A percentile compares a stretch with the other conserved stretches of the same genome.
These are phyloP conservation scores for Pluvianellus socialis DNA, from an alignment of 2,113 vertebrate genomes.

Conservation along the genomic window DNA sequence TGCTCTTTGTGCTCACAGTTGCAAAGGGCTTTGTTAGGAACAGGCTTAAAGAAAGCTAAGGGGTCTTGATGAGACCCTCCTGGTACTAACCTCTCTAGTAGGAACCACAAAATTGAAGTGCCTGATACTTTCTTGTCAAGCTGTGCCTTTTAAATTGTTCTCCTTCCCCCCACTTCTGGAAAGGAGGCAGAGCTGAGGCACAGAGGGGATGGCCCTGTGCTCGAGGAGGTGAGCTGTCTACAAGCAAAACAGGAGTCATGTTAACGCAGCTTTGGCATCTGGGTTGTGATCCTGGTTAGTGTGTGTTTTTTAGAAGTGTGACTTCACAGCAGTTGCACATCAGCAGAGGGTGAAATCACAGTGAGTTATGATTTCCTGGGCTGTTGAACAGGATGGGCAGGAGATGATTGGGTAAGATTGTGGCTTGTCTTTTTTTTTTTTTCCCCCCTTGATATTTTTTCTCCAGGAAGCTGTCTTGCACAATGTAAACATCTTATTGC, in stretches of 20 bases:
- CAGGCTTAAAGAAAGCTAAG: background rate
- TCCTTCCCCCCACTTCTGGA: background rate
- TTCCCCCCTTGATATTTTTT: slow-evolving; percentile 31
- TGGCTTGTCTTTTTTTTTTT: slow-evolving; percentile 15
- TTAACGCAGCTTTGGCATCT: background rate
- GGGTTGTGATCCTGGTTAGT: slow-evolving; percentile 15
- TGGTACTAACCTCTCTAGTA: background rate
- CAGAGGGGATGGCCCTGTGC: background rate
- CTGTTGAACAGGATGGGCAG: slow-evolving; percentile 67
- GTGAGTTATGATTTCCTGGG: slow-evolving; percentile 67
- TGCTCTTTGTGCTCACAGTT: background rate
- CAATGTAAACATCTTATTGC: slow-evolving; percentile 59
- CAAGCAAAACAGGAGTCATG: background rate
- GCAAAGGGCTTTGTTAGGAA: background rate
- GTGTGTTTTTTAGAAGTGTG: slow-evolving; percentile 23
- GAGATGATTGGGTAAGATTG: slow-evolving; percentile 67
- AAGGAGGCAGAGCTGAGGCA: background rate
- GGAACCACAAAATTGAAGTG: background rate
- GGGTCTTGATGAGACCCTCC: background rate
- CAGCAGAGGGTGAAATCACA: slow-evolving; percentile 69
- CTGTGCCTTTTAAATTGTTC: background rate
- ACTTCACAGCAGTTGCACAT: slow-evolving; percentile 60
- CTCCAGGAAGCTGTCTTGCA: slow-evolving; percentile 56
- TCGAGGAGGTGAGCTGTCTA: background rate
- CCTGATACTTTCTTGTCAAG: background rate